Evolutionary conservation across 2,113 vertebrate species (phyloP).

Genomic region (Ceyx cyanopectus): DNA sequence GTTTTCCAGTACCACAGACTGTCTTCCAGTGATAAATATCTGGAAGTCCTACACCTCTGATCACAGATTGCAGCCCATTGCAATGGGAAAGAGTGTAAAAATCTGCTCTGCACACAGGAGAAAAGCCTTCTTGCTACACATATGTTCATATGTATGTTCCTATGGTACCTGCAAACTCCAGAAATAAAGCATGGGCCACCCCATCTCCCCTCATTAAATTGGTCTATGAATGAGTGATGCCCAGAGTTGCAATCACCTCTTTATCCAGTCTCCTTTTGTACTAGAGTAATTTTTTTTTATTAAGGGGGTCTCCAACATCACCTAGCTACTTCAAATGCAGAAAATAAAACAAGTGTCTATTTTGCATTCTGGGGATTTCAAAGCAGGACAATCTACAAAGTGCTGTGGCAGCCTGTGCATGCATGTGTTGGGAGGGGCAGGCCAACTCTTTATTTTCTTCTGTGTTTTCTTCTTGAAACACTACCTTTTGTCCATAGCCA

Average conservation of each 20-base stretch:
- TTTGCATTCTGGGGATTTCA: not conserved
- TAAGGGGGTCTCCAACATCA: not conserved
- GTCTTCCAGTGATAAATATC: not conserved
- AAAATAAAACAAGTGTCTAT: conserved; percentile 18
- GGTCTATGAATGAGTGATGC: not conserved
- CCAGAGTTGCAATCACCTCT: not conserved
- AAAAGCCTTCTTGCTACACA: not conserved
- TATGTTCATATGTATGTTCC: not conserved
- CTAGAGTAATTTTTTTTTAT: not conserved
- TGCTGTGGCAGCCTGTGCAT: not conserved
- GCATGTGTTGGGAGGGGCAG: conserved; percentile 34
- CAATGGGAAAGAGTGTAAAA: rapidly evolving
- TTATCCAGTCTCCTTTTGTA: not conserved
- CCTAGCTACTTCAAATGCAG: not conserved
- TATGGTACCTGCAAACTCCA: not conserved
- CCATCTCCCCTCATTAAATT: not conserved
- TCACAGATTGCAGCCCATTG: not conserved
- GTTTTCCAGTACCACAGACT: not conserved
- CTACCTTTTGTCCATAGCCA: conserved; percentile 63
- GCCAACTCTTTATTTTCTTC: conserved; percentile 47
- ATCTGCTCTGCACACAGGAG: not conserved
- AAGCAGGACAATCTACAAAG: conserved; percentile 17
- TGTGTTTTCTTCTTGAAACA: conserved; percentile 51
- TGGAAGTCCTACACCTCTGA: not conserved
- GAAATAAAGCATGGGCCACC: not conserved